These are phyloP conservation scores for Amazona vittata DNA, from an alignment of 2,113 vertebrate species.

Conservation along the genomic window DNA sequence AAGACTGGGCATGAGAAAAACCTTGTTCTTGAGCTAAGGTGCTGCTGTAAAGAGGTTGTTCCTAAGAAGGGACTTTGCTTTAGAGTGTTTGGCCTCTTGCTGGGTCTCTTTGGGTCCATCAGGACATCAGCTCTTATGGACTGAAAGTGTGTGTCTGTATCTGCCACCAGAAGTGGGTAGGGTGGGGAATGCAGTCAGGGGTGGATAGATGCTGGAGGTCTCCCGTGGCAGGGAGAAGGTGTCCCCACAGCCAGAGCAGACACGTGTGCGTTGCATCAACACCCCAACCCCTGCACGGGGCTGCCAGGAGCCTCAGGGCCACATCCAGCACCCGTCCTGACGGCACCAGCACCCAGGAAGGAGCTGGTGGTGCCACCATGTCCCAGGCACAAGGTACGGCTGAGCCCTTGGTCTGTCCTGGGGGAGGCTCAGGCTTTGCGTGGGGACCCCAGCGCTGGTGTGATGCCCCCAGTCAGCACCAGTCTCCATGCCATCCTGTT, in stretches of 20 bases:
- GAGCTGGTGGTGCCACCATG: not conserved
- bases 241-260: not conserved
- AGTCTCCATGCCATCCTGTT: not conserved
- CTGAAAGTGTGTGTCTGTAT: not conserved
- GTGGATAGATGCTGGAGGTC: not conserved
- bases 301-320: not conserved
- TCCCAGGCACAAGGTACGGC: conserved; percentile 15
- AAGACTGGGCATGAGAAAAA: not conserved
- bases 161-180: not conserved
- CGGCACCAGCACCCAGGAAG: accelerated
- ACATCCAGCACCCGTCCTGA: not conserved
- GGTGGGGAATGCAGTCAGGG: not conserved
- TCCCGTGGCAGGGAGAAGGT: not conserved
- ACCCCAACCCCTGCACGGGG: not conserved
- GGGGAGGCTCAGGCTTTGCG: not conserved
- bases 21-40: accelerated
- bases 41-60: not conserved
- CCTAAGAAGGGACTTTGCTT: not conserved
- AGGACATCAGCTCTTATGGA: not conserved
- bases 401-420: accelerated
- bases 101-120: not conserved
- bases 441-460: not conserved
- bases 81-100: not conserved
- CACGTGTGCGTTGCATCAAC: accelerated
- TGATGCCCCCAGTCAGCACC: accelerated